A percentile compares a stretch with the other conserved stretches of the same genome.
Evolutionary conservation across 1,140 invertebrate species (phyloP).

Genomic region (Macrosteles quadrilineatus): DNA sequence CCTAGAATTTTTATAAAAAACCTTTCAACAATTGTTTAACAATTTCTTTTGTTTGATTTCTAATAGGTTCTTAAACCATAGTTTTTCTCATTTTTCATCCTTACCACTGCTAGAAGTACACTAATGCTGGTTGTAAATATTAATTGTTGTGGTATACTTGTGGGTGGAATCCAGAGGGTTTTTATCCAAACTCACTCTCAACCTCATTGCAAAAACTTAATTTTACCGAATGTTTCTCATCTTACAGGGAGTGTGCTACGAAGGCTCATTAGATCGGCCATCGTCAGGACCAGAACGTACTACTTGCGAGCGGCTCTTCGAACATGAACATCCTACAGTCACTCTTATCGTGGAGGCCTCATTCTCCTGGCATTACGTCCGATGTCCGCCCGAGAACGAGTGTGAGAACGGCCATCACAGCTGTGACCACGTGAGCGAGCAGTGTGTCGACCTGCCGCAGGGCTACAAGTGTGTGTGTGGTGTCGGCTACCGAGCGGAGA

Average conservation of each 20-base stretch:
- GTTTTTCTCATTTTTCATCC: too few species aligned
- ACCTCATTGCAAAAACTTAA: too few species aligned
- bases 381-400: conserved; percentile 92
- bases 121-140: too few species aligned
- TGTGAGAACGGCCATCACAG: conserved; percentile 89
- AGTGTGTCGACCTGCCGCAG: conserved; percentile 71
- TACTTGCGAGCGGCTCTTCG: conserved; percentile 62
- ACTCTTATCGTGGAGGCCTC: conserved; percentile 35
- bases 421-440: conserved; percentile 82
- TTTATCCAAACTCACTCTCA: too few species aligned
- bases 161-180: too few species aligned
- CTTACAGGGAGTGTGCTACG: conserved; percentile 65
- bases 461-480: conserved; percentile 89
- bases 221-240: too few species aligned
- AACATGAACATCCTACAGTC: conserved; percentile 42
- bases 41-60: too few species aligned
- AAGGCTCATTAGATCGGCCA: conserved; percentile 74
- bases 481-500: conserved; percentile 68
- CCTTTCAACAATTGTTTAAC: too few species aligned
- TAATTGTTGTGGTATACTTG: too few species aligned
- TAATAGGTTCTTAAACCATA: too few species aligned
- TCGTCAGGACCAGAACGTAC: conserved; percentile 66
- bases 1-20: too few species aligned
- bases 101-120: too few species aligned
- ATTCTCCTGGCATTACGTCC: conserved; percentile 82